Base-by-base conservation (phyloP, 2,113 vertebrate genomes). In the Orientallactaga bullata region DNA sequence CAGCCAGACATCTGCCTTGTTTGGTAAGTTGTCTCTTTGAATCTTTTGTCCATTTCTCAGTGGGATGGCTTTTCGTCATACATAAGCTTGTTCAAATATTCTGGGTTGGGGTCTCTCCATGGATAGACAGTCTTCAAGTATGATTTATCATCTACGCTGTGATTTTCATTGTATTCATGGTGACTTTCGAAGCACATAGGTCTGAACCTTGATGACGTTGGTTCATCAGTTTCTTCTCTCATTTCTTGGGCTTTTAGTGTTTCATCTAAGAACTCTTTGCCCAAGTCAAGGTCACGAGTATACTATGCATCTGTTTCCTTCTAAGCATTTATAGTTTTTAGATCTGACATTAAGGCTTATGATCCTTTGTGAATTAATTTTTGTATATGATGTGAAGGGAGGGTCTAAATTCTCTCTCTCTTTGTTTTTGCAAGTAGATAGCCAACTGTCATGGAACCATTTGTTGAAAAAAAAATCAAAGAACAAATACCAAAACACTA, bases 141-240 rank as follows among this genome's bases (percentile, higher is more conserved):
- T 23, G 37, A 30, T 63, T 42, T 85, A 18, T 55, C 12, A 0
- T 7, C 42, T 5, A 1, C 26, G 63, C 39, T 42, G n/a, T 21
- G 28, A 3, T 18, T n/a, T 35, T 63, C 12, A 7, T 63, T 3
- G n/a, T 6, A 2, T 1, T 26, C 10, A 3, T 0, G 12, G 18
- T 13, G 66, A 8, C 87, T 65, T 72, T 12, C 3, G 7, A 42
- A 42, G 5, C 16, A 8, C 28, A 4, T 15, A 35, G 39, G 3
- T 13, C 37, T 69, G 24, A 0, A 42, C 32, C 21, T 30, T 1
- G 5, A 30, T 21, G 18, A 0, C 20, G 4, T 61, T 37, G 1
- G 15, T 26, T 9, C 24, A 2, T 7, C 17, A 0, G 0, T n/a
- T 17, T 63, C 60, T 28, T 18, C 32, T 63, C n/a, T 9, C 1